Conservation (phyloP, 1,140 invertebrate genomes). For the Branchinecta lynchi region DNA sequence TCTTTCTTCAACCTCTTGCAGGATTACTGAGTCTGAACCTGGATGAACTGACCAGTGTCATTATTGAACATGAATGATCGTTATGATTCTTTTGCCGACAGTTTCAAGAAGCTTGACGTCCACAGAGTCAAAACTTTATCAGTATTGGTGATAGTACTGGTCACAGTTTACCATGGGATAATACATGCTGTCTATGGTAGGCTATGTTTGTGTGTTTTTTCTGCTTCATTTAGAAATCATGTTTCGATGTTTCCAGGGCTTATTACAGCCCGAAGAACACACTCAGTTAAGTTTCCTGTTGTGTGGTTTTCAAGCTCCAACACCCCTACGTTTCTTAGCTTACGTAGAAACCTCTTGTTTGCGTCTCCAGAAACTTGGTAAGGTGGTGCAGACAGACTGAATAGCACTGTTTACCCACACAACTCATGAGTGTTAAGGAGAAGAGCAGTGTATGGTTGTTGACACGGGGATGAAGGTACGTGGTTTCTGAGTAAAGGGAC, state of each 20-base stretch:
- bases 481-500: too few species aligned
- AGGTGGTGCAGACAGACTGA: too few species aligned
- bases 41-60: background rate
- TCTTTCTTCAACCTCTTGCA: too few species aligned
- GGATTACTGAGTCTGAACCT: too few species aligned
- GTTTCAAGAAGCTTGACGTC: background rate
- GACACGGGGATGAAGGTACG: too few species aligned
- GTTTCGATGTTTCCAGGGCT: background rate
- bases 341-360: background rate
- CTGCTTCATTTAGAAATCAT: background rate
- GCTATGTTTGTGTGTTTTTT: background rate
- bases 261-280: background rate
- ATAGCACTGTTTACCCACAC: too few species aligned
- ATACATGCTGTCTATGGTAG: slow-evolving; percentile 1
- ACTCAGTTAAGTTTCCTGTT: background rate
- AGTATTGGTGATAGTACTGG: background rate
- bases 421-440: too few species aligned
- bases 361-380: too few species aligned
- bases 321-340: background rate
- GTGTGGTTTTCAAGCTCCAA: background rate
- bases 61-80: background rate
- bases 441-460: too few species aligned
- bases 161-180: background rate
- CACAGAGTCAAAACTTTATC: background rate
- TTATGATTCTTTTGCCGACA: background rate